Percentiles rank a stretch among this genome's conserved stretches.
Conservation (phyloP, 2,797 vertebrate genomes). For the Pseudochirops corinnae region DNA sequence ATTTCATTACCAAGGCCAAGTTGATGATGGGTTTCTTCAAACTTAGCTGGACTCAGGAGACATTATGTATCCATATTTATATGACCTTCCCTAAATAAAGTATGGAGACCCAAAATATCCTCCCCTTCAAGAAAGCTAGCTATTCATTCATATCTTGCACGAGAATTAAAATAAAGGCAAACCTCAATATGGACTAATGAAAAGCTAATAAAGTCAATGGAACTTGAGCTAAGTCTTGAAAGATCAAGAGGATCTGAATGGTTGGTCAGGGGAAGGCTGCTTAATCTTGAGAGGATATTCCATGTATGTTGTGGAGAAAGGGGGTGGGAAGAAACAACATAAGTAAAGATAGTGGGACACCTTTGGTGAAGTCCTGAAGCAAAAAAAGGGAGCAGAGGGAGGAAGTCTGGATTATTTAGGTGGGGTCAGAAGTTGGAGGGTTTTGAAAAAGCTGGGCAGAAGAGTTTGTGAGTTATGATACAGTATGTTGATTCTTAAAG, state of each 20-base stretch:
- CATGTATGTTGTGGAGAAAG: neutral
- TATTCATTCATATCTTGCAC: too few species aligned
- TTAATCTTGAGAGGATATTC: neutral
- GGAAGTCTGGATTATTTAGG: neutral
- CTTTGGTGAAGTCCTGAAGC: neutral
- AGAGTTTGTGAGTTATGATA: neutral
- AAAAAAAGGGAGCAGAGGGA: neutral
- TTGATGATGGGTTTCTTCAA: neutral
- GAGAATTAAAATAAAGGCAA: neutral
- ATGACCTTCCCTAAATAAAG: neutral
- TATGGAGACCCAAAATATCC: too few species aligned
- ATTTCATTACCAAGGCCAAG: neutral
- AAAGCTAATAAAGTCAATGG: neutral
- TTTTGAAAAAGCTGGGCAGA: neutral
- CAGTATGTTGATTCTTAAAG: neutral
- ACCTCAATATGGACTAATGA: slow-evolving; percentile 5
- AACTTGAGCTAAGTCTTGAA: slow-evolving; percentile 7
- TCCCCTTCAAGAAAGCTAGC: too few species aligned
- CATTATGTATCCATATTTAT: neutral
- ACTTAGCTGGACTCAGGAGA: neutral
- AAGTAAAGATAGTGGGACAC: neutral
- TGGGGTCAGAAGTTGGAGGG: neutral
- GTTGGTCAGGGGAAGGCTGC: neutral
- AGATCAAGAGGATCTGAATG: neutral
- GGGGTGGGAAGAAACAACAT: neutral